Evolutionary conservation across 2,797 vertebrate genomes (phyloP).

Genomic region (Myotis planiceps): DNA sequence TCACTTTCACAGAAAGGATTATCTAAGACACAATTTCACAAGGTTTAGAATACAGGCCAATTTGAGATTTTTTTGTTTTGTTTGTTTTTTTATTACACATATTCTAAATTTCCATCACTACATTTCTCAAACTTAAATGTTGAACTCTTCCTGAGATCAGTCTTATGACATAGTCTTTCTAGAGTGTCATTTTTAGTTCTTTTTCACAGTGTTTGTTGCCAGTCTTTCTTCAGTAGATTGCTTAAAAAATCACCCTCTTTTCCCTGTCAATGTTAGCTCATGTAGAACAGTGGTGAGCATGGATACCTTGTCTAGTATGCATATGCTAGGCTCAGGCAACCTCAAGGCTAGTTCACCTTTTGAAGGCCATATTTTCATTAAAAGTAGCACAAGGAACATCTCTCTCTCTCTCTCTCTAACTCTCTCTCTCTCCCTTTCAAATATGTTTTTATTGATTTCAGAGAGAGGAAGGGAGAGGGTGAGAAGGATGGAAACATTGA

Average conservation of each 20-base stretch:
- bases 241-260: neutral
- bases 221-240: neutral
- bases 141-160: neutral
- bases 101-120: neutral
- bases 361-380: neutral
- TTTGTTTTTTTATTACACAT: neutral
- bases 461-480: too few relatives aligned
- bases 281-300: neutral
- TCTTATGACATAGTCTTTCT: neutral
- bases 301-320: neutral
- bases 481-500: too few relatives aligned
- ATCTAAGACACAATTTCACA: neutral
- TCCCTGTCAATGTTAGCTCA: neutral
- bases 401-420: too few relatives aligned
- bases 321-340: neutral
- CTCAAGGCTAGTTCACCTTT: neutral
- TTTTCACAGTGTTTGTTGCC: neutral
- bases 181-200: neutral
- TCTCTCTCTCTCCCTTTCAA: too few relatives aligned
- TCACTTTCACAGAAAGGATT: neutral
- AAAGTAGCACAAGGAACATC: neutral
- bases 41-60: neutral
- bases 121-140: neutral
- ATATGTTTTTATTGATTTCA: too few relatives aligned
- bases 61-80: neutral